Evolutionary conservation across 1,140 invertebrate genomes (phyloP).

Genomic region (Dreissena polymorpha): DNA sequence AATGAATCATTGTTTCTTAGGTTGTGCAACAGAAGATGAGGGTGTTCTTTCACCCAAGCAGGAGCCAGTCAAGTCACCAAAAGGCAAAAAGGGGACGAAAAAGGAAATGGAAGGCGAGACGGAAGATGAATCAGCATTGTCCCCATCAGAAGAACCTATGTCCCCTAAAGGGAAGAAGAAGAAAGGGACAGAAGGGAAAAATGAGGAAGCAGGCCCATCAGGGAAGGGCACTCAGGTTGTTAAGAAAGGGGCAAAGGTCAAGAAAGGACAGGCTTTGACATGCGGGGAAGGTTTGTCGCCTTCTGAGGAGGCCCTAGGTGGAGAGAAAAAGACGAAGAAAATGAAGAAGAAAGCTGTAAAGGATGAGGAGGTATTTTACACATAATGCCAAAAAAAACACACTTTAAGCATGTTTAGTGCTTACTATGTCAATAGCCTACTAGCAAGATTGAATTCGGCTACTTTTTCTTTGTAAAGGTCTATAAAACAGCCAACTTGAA

Average conservation of each 20-base stretch:
- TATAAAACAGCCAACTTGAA: too few relatives aligned
- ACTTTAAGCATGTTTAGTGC: too few relatives aligned
- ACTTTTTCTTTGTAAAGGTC: too few relatives aligned
- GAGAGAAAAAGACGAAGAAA: slow-evolving; percentile 51
- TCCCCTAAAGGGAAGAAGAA: slow-evolving; percentile 62
- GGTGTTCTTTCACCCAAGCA: slow-evolving; percentile 48
- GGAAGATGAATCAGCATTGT: slow-evolving; percentile 55
- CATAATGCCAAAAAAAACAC: too few relatives aligned
- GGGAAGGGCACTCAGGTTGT: background rate
- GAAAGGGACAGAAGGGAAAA: slow-evolving; percentile 29
- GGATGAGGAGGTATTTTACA: too few relatives aligned
- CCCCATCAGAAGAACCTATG: slow-evolving; percentile 26
- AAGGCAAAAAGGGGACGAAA: slow-evolving; percentile 66
- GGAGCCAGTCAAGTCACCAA: slow-evolving; percentile 53
- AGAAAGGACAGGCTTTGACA: slow-evolving; percentile 48
- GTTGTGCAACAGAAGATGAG: slow-evolving; percentile 53
- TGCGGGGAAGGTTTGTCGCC: slow-evolving; percentile 36
- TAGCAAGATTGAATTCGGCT: too few relatives aligned
- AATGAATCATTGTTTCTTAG: background rate
- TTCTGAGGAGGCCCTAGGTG: slow-evolving; percentile 42
- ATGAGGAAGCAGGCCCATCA: slow-evolving; percentile 42
- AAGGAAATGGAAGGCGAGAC: slow-evolving; percentile 50
- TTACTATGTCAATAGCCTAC: too few relatives aligned
- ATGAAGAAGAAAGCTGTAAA: slow-evolving; percentile 52
- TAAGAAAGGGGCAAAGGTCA: slow-evolving; percentile 58